Percentiles rank a stretch among this genome's conserved stretches.
These are phyloP conservation scores for Triplophysa yarkandensis DNA, from an alignment of 2,797 vertebrate genomes.

Conservation along the genomic window DNA sequence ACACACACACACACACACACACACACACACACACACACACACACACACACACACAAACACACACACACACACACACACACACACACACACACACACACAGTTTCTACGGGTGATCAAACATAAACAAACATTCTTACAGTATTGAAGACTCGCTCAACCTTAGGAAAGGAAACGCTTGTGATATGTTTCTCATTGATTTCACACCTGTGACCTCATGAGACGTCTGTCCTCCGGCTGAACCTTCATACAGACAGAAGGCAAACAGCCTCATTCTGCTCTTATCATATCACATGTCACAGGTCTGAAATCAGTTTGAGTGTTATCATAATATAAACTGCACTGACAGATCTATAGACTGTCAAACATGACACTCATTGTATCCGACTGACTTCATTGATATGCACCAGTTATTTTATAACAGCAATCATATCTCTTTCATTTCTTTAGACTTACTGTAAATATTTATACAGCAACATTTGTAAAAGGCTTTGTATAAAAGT, in stretches of 20 bases:
- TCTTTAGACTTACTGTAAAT: too few species aligned
- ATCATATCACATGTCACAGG: neutral
- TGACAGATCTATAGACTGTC: too few species aligned
- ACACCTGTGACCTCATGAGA: constrained; percentile 8
- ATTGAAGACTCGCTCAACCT: neutral
- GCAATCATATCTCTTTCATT: too few species aligned
- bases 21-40: constrained; percentile 48
- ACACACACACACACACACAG: constrained; percentile 46
- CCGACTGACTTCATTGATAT: too few species aligned
- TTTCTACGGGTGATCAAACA: constrained; percentile 31
- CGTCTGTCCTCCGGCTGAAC: neutral
- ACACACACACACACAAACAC: constrained; percentile 48
- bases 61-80: constrained; percentile 48
- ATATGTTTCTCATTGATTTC: constrained; percentile 16
- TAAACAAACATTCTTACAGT: constrained; percentile 17
- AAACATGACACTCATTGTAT: too few species aligned
- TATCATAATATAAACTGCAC: too few species aligned
- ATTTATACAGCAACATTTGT: too few species aligned
- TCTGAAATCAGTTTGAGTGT: neutral
- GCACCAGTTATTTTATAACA: too few species aligned
- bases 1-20: constrained; percentile 47
- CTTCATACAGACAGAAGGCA: neutral
- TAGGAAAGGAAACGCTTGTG: neutral
- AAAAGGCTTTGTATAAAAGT: too few species aligned
- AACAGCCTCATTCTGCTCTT: constrained; percentile 27